Base-by-base conservation (phyloP, 2,888 invertebrate species). In the Pollenia amentaria region DNA sequence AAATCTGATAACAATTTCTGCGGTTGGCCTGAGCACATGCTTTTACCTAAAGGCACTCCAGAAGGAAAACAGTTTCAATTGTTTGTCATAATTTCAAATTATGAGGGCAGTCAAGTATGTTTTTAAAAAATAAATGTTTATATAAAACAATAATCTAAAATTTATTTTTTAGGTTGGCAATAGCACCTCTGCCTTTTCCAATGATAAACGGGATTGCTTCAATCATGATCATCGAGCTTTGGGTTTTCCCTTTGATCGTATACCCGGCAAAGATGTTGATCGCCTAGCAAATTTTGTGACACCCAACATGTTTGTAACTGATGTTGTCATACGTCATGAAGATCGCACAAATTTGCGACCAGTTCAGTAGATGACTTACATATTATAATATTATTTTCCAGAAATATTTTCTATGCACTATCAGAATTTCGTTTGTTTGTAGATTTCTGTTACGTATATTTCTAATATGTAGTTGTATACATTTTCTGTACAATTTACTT, bases 211-310 rank as follows among this genome's bases (percentile, higher is more conserved):
- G 75, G 96, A 97, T 93, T 94, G 95, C 78, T 94, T 95, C 89
- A 98, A 97, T 93, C 98, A 98, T 0, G 97, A 98, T 93, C 94
- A 95, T 46, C 95, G 97, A 80, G 84, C 96, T 8, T 97, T 98
- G 97, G 98, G 98, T 64, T 98, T 94, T 94, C 98, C 98, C 16
- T 97, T 97, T 94, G 97, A 98, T 93, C 95, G 97, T 0, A 93
- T 95, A 82, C 95, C 95, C 0, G 94, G 95, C 62, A 86, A 92
- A 29, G 94, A 94, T 0, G 95, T 95, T 78, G 93, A 94, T 89
- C 94, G 94, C 1, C 93, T 97, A 55, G 89, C 92, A 0, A 95
- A 96, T 91, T 97, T 97, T 94, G 92, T 97, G 62, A 96, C 95
- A 0, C 95, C 96, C 83, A 97, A 97, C 92, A 97, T 97, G 97